Evolutionary conservation across 2,113 vertebrate genomes (phyloP).

Genomic region (Elephas maximus): DNA sequence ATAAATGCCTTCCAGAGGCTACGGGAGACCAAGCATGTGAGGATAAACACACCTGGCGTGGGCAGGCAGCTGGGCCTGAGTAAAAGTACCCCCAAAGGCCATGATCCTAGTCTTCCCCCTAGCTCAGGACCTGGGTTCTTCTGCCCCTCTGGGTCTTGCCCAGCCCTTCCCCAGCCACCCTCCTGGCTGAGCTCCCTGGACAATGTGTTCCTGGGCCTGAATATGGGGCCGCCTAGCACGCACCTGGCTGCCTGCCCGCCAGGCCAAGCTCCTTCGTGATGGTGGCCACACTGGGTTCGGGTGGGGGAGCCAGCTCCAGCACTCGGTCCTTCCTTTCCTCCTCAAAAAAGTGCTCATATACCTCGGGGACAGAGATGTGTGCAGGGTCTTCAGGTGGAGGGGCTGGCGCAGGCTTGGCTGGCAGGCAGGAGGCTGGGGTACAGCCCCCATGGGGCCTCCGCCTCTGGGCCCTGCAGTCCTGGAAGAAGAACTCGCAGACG

Average conservation of each 20-base stretch:
- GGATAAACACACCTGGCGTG: not conserved
- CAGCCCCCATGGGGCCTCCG: rapidly evolving
- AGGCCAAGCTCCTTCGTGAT: conserved; percentile 68
- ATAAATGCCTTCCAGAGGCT: not conserved
- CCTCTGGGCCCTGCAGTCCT: conserved; percentile 7
- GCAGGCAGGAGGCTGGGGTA: not conserved
- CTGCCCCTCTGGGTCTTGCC: not conserved
- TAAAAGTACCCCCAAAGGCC: not conserved
- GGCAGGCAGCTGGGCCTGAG: not conserved
- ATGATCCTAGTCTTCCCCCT: not conserved
- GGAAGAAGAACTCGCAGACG: conserved; percentile 95
- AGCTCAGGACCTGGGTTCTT: not conserved
- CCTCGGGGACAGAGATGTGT: conserved; percentile 85
- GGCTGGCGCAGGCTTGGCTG: not conserved
- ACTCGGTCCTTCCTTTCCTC: not conserved
- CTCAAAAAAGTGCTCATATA: conserved; percentile 90
- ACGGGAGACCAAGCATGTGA: not conserved
- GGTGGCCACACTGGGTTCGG: not conserved
- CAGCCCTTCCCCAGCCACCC: not conserved
- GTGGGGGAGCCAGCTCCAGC: not conserved
- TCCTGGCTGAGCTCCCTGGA: conserved; percentile 46
- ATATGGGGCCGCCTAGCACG: not conserved
- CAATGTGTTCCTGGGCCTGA: conserved; percentile 43
- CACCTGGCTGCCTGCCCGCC: conserved; percentile 90
- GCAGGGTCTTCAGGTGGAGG: not conserved